Evolutionary conservation across 2,797 vertebrate species (phyloP).

Genomic region (Paedocypris micromegethes): DNA sequence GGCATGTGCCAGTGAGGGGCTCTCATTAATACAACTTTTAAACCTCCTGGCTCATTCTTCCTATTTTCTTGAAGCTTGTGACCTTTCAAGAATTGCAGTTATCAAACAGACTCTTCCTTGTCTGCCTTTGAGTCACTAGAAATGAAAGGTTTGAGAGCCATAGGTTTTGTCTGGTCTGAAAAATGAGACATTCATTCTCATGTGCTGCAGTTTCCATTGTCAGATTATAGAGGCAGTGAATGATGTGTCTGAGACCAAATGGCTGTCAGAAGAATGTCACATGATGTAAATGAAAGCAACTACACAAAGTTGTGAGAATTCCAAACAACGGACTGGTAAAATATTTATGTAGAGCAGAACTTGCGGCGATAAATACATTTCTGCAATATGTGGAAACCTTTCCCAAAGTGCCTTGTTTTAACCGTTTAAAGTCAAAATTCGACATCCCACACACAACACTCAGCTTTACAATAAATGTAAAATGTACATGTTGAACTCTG

Average conservation of each 20-base stretch:
- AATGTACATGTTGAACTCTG: background rate
- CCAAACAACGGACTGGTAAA: no score
- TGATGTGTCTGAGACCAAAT: background rate
- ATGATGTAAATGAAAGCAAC: conserved; percentile 13
- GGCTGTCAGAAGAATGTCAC: background rate
- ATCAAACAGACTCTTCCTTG: conserved; percentile 63
- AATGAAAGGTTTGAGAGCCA: conserved; percentile 58
- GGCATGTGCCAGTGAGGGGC: conserved; percentile 63
- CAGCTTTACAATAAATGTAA: no score
- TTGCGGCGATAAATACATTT: no score
- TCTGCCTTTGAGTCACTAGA: conserved; percentile 55
- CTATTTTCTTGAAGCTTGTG: conserved; percentile 72
- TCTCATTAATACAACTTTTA: conserved; percentile 80
- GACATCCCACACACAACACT: no score
- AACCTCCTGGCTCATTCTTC: conserved; percentile 69
- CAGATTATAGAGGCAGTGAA: conserved; percentile 7
- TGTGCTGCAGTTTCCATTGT: conserved; percentile 24
- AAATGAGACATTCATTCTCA: conserved; percentile 30
- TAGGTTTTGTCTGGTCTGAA: conserved; percentile 55
- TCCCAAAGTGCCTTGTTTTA: no score
- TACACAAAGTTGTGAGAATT: background rate
- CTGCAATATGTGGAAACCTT: no score
- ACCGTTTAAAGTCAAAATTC: no score
- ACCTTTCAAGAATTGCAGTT: conserved; percentile 72
- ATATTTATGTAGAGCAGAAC: no score